These are phyloP conservation scores for Tinamus guttatus DNA, from an alignment of 2,113 vertebrate species.

Conservation along the genomic window DNA sequence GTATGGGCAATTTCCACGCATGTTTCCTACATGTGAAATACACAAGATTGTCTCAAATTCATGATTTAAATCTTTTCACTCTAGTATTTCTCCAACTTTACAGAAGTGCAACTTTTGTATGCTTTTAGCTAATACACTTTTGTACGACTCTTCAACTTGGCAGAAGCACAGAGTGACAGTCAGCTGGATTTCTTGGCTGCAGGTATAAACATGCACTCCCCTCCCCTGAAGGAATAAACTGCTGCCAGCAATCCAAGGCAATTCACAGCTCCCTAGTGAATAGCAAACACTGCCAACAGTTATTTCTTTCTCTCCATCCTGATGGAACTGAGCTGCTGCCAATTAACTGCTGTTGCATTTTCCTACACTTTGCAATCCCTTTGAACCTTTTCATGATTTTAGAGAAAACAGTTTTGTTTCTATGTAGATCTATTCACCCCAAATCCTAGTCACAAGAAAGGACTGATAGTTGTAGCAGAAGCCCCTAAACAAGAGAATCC, in stretches of 20 bases:
- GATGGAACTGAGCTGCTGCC: constrained; percentile 35
- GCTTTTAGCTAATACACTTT: neutral
- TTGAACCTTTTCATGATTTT: constrained; percentile 56
- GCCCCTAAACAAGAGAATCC: neutral
- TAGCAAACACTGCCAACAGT: constrained; percentile 27
- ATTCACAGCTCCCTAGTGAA: constrained; percentile 25
- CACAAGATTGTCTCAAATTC: neutral
- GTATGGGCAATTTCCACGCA: neutral
- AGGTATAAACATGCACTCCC: constrained; percentile 36
- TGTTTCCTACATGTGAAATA: neutral
- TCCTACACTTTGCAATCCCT: constrained; percentile 40
- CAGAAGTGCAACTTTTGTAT: neutral
- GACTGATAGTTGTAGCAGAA: constrained; percentile 33
- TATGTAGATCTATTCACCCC: constrained; percentile 37
- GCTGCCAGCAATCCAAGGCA: constrained; percentile 33
- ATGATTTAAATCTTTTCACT: neutral
- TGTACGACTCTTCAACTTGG: constrained; percentile 7
- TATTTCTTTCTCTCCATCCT: constrained; percentile 30
- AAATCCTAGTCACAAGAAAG: constrained; percentile 35
- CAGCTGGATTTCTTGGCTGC: constrained; percentile 61
- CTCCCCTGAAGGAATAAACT: constrained; percentile 43
- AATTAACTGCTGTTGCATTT: constrained; percentile 49
- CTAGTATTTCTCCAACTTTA: neutral
- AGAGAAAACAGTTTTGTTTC: constrained; percentile 46
- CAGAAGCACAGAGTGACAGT: constrained; percentile 44